These are phyloP conservation scores for Aphelinus atriplicis DNA, from an alignment of 1,140 invertebrate species.

Conservation along the genomic window DNA sequence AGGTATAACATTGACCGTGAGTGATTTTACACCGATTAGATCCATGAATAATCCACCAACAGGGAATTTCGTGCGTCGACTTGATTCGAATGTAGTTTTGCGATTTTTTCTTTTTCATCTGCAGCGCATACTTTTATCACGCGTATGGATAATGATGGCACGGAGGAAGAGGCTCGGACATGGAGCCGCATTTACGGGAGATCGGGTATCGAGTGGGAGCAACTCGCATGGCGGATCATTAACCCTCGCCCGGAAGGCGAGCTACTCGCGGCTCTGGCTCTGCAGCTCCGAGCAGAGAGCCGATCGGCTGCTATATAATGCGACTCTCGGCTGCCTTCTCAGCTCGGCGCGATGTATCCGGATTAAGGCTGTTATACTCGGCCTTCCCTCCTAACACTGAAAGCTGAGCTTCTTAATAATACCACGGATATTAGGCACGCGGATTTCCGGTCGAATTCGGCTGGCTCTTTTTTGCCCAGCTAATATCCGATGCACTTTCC, in stretches of 20 bases:
- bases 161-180: neutral
- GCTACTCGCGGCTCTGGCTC: neutral
- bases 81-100: too few relatives aligned
- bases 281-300: neutral
- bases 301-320: slow-evolving; percentile 9
- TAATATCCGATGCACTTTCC: neutral
- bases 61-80: too few relatives aligned
- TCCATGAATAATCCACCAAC: too few relatives aligned
- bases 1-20: too few relatives aligned
- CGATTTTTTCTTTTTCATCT: too few relatives aligned
- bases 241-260: slow-evolving; percentile 28
- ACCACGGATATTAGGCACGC: slow-evolving; percentile 16
- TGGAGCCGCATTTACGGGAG: slow-evolving; percentile 4
- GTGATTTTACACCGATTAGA: too few relatives aligned
- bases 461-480: neutral
- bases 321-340: neutral
- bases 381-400: slow-evolving; percentile 1
- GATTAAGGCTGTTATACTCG: slow-evolving; percentile 32
- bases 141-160: too few relatives aligned
- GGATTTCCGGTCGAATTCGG: slow-evolving; percentile 23
- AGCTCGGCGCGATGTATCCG: slow-evolving; percentile 14
- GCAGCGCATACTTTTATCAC: too few relatives aligned
- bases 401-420: slow-evolving; percentile 35
- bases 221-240: neutral
- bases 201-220: neutral